phyloP scores from a whole-genome alignment of 2,888 invertebrate genomes.

The Folsomia candida region DNA sequence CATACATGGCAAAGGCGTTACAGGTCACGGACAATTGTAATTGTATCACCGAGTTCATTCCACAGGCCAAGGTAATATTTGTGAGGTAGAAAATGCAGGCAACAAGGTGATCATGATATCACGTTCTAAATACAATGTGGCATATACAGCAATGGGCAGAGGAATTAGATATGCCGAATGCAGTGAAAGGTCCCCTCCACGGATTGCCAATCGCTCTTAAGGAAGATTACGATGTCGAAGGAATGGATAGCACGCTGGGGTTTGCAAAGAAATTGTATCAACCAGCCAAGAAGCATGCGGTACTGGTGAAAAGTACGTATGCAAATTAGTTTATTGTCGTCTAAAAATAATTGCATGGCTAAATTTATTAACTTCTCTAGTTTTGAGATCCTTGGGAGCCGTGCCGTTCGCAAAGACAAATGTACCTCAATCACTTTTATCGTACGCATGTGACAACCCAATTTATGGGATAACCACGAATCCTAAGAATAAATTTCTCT shows the following conservation, averaged over 20 bases:
- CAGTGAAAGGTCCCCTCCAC: slow-evolving; percentile 49
- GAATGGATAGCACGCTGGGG: slow-evolving; percentile 53
- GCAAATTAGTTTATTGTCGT: slow-evolving; percentile 17
- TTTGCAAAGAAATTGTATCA: slow-evolving; percentile 52
- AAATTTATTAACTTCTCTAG: neutral
- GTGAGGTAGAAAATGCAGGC: too few relatives aligned
- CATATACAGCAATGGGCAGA: slow-evolving; percentile 38
- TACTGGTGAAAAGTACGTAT: slow-evolving; percentile 33
- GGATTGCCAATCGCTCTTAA: slow-evolving; percentile 54
- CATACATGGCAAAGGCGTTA: slow-evolving; percentile 47
- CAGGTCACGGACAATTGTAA: slow-evolving; percentile 49
- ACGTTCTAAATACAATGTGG: neutral
- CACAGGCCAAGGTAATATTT: slow-evolving; percentile 48
- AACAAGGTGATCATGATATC: too few relatives aligned
- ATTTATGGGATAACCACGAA: slow-evolving; percentile 43
- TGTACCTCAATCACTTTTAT: slow-evolving; percentile 53
- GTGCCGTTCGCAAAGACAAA: slow-evolving; percentile 53
- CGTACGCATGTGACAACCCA: slow-evolving; percentile 45
- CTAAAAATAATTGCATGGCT: neutral
- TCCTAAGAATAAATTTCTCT: slow-evolving; percentile 26
- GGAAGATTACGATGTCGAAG: slow-evolving; percentile 53
- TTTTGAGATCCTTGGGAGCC: slow-evolving; percentile 38
- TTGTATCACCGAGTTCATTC: slow-evolving; percentile 52
- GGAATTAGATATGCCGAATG: slow-evolving; percentile 30
- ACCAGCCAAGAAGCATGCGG: slow-evolving; percentile 50